These are phyloP conservation scores for Psilanteris sp. DNA, from an alignment of 1,140 invertebrate genomes.

Conservation along the genomic window DNA sequence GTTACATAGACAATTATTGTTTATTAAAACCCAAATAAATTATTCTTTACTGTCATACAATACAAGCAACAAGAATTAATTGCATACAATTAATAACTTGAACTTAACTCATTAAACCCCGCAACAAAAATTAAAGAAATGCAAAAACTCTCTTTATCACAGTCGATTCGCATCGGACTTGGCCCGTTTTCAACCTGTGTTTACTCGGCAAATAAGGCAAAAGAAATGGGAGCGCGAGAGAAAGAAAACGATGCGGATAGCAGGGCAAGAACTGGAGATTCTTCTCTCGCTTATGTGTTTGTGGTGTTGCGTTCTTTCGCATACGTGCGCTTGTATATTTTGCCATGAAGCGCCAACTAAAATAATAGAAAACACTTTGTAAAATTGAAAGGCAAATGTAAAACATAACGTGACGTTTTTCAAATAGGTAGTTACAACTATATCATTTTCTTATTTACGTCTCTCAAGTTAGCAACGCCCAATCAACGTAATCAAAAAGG, in stretches of 20 bases:
- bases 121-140: no score
- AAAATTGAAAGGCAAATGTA: slow-evolving; percentile 3
- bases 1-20: no score
- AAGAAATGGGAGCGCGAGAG: slow-evolving; percentile 31
- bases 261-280: slow-evolving; percentile 9
- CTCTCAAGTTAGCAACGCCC: no score
- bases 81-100: no score
- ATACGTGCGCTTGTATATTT: slow-evolving; percentile 6
- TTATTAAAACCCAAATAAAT: no score
- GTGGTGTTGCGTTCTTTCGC: slow-evolving; percentile 10
- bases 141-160: slow-evolving; percentile 12
- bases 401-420: no score
- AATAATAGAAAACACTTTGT: slow-evolving; percentile 23
- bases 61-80: no score
- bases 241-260: slow-evolving; percentile 11
- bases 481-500: no score
- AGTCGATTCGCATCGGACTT: slow-evolving; percentile 15
- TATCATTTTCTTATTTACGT: no score
- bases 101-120: no score
- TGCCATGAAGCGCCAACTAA: background rate
- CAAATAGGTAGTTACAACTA: no score
- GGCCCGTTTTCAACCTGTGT: slow-evolving; percentile 25
- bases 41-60: no score
- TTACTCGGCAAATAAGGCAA: slow-evolving; percentile 43
- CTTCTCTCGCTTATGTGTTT: slow-evolving; percentile 8